Percentiles rank a stretch among this genome's conserved stretches.
phyloP scores from a whole-genome alignment of 2,888 invertebrate genomes.

The Phragmatobia fuliginosa region DNA sequence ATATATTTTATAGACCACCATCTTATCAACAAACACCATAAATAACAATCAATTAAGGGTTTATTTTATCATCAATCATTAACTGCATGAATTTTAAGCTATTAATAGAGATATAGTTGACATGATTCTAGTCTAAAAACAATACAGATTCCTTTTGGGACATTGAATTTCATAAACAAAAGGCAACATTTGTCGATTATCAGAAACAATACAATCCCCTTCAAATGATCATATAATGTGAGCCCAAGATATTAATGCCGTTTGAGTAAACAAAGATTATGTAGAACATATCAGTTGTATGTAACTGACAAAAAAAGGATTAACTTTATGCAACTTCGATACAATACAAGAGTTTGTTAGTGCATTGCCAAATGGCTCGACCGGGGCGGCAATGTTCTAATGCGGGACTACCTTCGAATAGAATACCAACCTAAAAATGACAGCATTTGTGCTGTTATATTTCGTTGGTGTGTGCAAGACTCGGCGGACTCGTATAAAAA shows the following conservation, averaged over 20 bases:
- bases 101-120: background rate
- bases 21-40: too few relatives aligned
- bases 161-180: background rate
- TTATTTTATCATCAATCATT: background rate
- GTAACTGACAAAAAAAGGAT: conserved; percentile 38
- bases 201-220: background rate
- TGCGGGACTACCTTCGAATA: too few relatives aligned
- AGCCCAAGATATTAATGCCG: conserved; percentile 37
- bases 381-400: too few relatives aligned
- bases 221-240: background rate
- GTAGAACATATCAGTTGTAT: conserved; percentile 33
- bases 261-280: conserved; percentile 32
- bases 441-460: too few relatives aligned
- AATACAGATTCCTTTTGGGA: background rate
- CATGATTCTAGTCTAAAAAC: background rate
- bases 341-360: background rate
- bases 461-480: too few relatives aligned
- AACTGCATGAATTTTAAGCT: background rate
- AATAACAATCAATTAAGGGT: background rate
- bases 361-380: too few relatives aligned
- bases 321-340: conserved; percentile 33
- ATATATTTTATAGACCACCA: too few relatives aligned
- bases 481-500: too few relatives aligned
- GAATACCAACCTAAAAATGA: too few relatives aligned
- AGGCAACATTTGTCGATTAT: background rate